Base-by-base conservation (phyloP, 1,140 invertebrate species). In the Aphidius gifuensis region DNA sequence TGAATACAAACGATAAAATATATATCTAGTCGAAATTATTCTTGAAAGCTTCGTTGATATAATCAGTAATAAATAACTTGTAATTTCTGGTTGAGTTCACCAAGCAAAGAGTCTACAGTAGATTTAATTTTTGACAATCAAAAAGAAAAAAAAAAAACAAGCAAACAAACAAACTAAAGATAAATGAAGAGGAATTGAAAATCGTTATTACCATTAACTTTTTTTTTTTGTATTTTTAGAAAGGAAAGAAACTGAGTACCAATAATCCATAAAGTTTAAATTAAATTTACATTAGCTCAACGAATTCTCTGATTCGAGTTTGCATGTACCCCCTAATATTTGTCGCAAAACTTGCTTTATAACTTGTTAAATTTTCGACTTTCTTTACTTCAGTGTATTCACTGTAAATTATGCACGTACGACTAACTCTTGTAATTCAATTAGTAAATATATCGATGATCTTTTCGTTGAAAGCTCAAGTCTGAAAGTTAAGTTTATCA, bases 31-130 rank as follows among this genome's bases (percentile, higher is more conserved):
- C 11, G 32, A 54, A 51, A 32, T 32, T 32, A 32, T 32, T 32
- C 23, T 1, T 32, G 4, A 32, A 32, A 32, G 23, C 23, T 3
- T 32, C 23, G 23, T 32, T 32, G 67, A 68, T 66, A 68, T 59
- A 68, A 68, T 68, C 67, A 66, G 64, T 60, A 64, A 48, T 68
- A 65, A 65, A 68, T 66, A 62, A 59, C 62, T 59, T 59, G 67
- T 68, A 68, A 68, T 68, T 68, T 68, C 64, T 64, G 67, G 67
- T 64, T 68, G 57, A 62, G 62, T 68, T 61, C 54, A 64, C 61
- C 43, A 32, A 32, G 23, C 23, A 32, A 32, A 32, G 23, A 32
- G 23, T 32, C 23, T 32, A 1, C 23, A 32, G 23, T 32, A 32
- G 23, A 32, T 32, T 32, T 32, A 32, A 32, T 32, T 32, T 32